Percentiles rank a stretch among this genome's conserved stretches.
Conservation (phyloP, 2,113 vertebrate species). For the Bagarius yarrelli region DNA sequence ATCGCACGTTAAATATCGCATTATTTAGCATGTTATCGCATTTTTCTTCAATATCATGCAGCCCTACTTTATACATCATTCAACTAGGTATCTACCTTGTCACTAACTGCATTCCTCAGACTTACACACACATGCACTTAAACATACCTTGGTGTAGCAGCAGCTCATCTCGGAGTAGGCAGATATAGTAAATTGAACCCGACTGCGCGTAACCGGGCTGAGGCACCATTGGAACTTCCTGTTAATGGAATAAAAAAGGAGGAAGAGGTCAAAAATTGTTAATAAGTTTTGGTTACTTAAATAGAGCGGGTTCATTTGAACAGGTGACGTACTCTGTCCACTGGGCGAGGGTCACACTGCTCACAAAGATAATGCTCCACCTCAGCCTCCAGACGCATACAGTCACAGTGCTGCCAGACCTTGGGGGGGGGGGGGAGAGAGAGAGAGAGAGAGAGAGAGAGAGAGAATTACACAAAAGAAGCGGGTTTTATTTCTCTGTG, state of each 20-base stretch:
- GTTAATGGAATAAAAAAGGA: conserved; percentile 8
- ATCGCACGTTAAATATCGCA: too few species aligned
- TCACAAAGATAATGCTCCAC: conserved; percentile 97
- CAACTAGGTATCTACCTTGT: not conserved
- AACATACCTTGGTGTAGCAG: conserved; percentile 89
- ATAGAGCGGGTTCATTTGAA: not conserved
- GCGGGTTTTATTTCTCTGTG: not conserved
- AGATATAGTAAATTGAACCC: conserved; percentile 95
- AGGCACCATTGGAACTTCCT: conserved; percentile 99
- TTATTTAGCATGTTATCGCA: not conserved
- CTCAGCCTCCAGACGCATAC: conserved; percentile 90
- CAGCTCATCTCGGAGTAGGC: conserved; percentile 89
- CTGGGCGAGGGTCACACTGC: conserved; percentile 87
- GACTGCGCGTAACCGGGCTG: conserved; percentile 93
- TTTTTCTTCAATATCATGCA: too few species aligned
- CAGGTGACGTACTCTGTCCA: conserved; percentile 80
- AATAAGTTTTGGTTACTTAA: not conserved
- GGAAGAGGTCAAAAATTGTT: not conserved
- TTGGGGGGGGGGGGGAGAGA: conserved; percentile 52
- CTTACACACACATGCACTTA: conserved; percentile 58
- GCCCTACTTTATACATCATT: not conserved
- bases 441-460: too few species aligned
- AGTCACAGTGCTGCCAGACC: conserved; percentile 99
- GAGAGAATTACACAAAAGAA: not conserved
- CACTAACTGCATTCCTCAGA: not conserved